phyloP scores from a whole-genome alignment of 2,797 vertebrate species.

The Anas georgica region DNA sequence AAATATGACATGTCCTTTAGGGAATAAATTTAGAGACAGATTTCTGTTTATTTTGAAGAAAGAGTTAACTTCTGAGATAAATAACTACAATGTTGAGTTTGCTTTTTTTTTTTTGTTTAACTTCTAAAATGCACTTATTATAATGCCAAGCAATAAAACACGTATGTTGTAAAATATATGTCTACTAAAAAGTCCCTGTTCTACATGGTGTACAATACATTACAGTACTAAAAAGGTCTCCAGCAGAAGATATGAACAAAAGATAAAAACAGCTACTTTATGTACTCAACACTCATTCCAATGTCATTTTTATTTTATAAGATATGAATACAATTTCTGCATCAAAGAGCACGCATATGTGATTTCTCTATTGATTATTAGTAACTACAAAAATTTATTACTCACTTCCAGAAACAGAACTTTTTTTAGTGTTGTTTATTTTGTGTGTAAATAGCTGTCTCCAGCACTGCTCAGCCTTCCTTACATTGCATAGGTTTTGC shows the following conservation, averaged over 20 bases:
- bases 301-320: background rate
- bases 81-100: background rate
- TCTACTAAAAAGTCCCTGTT: background rate
- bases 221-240: background rate
- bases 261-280: background rate
- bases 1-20: background rate
- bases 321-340: background rate
- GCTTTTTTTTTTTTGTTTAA: background rate
- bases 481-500: background rate
- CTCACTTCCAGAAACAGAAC: background rate
- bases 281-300: background rate
- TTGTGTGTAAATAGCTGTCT: background rate
- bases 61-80: constrained; percentile 16
- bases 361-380: background rate
- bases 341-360: background rate
- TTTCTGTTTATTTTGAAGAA: background rate
- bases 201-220: background rate
- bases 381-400: constrained; percentile 5
- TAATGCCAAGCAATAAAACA: background rate
- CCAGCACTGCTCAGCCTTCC: background rate
- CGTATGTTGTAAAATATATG: background rate
- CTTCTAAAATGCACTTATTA: background rate
- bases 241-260: background rate
- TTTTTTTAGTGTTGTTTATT: background rate
- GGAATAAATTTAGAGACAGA: background rate